Base-by-base conservation (phyloP, 1,140 invertebrate species). In the Calliphora vicina region DNA sequence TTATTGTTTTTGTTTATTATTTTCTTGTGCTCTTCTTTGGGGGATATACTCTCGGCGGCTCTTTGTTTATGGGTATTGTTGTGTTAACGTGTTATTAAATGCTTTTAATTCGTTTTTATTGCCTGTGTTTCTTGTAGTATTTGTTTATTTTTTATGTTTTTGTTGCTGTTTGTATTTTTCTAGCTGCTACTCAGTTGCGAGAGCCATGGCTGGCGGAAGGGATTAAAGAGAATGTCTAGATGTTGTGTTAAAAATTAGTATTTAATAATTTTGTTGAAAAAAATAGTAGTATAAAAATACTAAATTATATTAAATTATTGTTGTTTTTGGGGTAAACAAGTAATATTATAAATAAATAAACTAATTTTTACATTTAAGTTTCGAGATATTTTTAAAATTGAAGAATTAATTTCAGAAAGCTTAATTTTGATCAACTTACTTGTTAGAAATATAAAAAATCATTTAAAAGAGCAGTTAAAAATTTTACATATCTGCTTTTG, bases 31-130 rank as follows among this genome's bases (percentile, higher is more conserved):
- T 67, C n/a, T 67, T 57, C 17, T 6, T 57, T 57, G 15, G 50
- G 17, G 15, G 12, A 15, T 17, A 0, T n/a, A 57, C 50, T 57
- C 50, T 57, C 17, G 15, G 50, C 15, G n/a, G 50, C 50, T n/a
- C n/a, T 57, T 57, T 57, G n/a, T 67, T 67, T 67, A 67, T 67
- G 61, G 6, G 61, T 25, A 12, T 25, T 67, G 61, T 67, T 67
- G 61, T 67, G 20, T 67, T 67, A 67, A 67, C 61, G 61, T 25
- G 61, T 67, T 67, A 67, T 67, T 67, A 67, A 67, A 67, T 67
- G 61, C 61, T 67, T 23, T 67, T 67, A 67, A 67, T 67, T 67
- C 25, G 61, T 67, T 20, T 67, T 67, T 25, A 67, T 67, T 20
- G 61, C n/a, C n/a, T 23, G 61, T 67, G 23, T 67, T 67, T 67